phyloP scores from a whole-genome alignment of 2,113 vertebrate genomes.

The Montifringilla adamsi region DNA sequence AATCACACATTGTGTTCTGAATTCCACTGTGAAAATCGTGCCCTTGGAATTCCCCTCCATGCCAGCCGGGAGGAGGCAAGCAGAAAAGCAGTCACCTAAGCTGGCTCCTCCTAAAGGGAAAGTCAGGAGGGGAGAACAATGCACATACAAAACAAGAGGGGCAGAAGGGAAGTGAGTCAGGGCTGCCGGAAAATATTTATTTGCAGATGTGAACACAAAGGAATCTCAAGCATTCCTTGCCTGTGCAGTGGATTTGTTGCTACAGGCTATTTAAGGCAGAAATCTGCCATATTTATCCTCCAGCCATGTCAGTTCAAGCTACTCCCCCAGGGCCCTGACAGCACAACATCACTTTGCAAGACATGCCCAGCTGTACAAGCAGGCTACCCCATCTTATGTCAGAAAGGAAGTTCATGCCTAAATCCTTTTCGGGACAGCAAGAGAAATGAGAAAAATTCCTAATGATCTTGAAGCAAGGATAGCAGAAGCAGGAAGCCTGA shows the following conservation, averaged over 20 bases:
- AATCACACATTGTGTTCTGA: not conserved
- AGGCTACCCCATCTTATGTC: not conserved
- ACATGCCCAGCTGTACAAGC: not conserved
- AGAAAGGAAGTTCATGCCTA: not conserved
- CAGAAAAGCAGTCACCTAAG: not conserved
- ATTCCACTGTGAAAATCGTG: not conserved
- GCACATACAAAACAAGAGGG: not conserved
- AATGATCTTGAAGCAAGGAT: not conserved
- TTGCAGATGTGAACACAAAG: not conserved
- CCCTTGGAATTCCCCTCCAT: not conserved
- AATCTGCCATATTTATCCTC: not conserved
- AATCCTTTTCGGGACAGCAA: not conserved
- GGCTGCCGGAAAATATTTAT: not conserved
- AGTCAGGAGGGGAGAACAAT: not conserved
- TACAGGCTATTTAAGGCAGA: not conserved
- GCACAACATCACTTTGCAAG: not conserved
- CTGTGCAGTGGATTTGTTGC: not conserved
- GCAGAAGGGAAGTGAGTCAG: conserved; percentile 33
- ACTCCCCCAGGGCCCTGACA: not conserved
- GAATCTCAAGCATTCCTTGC: not conserved
- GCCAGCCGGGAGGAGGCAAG: not conserved
- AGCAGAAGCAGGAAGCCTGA: not conserved
- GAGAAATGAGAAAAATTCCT: not conserved
- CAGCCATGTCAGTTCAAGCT: not conserved
- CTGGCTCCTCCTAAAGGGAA: not conserved